These are phyloP conservation scores for Epinotia demarniana DNA, from an alignment of 2,888 invertebrate genomes.

Conservation along the genomic window DNA sequence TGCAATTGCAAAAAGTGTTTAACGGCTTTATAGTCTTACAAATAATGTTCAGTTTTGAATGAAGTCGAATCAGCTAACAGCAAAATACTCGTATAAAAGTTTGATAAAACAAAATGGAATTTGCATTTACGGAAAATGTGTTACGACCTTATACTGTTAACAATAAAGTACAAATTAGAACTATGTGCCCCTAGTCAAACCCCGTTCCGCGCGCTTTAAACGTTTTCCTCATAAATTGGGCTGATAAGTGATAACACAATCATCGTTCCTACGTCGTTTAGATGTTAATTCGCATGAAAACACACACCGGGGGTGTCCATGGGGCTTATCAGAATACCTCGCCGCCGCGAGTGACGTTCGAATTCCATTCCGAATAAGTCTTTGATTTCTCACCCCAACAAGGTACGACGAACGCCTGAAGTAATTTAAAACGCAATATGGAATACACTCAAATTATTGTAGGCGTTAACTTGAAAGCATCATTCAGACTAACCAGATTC, in stretches of 20 bases:
- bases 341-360: conserved; percentile 6
- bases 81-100: too few species aligned
- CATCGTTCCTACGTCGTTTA: neutral
- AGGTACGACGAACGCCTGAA: neutral
- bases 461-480: neutral
- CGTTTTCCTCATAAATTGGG: neutral
- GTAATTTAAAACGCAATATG: neutral
- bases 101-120: too few species aligned
- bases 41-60: too few species aligned
- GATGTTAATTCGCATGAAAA: conserved; percentile 19
- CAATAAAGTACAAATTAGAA: too few species aligned
- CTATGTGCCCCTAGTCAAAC: too few species aligned
- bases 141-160: too few species aligned
- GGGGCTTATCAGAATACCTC: conserved; percentile 11
- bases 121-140: too few species aligned
- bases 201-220: neutral
- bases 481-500: too few species aligned
- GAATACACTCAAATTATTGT: neutral
- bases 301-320: conserved; percentile 2
- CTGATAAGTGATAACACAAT: conserved; percentile 15
- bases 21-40: too few species aligned
- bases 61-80: too few species aligned
- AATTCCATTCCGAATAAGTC: conserved; percentile 6
- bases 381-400: neutral
- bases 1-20: too few species aligned